A percentile compares a stretch with the other conserved stretches of the same genome.
These are phyloP conservation scores for Drosophila nigricruria DNA, from an alignment of 2,888 invertebrate species.

Conservation along the genomic window DNA sequence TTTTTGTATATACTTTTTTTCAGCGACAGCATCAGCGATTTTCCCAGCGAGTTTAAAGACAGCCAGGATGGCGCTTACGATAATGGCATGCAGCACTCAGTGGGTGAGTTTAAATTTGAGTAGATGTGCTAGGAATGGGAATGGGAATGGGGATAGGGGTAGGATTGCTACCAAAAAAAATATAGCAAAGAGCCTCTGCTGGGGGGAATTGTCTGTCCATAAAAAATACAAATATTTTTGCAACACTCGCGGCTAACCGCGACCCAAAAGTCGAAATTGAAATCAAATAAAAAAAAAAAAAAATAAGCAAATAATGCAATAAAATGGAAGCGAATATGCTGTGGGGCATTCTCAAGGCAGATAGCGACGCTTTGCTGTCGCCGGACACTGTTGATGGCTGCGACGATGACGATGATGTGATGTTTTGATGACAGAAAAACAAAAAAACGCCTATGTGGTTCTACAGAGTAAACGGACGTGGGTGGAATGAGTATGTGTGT, in stretches of 20 bases:
- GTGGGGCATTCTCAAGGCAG: conserved; percentile 28
- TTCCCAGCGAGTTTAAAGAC: conserved; percentile 88
- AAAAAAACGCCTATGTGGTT: conserved; percentile 33
- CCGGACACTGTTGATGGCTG: conserved; percentile 49
- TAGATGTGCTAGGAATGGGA: not conserved
- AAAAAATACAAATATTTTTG: conserved; percentile 57
- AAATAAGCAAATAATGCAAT: conserved; percentile 72
- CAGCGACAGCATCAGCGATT: conserved; percentile 90
- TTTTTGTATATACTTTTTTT: not conserved
- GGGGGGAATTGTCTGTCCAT: conserved; percentile 25
- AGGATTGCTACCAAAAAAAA: not conserved
- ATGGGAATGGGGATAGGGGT: not conserved
- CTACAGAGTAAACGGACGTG: not conserved
- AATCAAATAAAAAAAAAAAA: conserved; percentile 63
- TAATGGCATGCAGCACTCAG: conserved; percentile 88
- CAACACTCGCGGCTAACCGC: conserved; percentile 43
- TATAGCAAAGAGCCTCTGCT: not conserved
- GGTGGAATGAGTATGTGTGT: not conserved
- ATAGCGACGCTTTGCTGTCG: conserved; percentile 16
- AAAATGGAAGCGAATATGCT: conserved; percentile 53
- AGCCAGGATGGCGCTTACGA: conserved; percentile 87
- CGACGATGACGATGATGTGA: conserved; percentile 54
- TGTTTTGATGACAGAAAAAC: conserved; percentile 54
- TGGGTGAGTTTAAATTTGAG: conserved; percentile 86
- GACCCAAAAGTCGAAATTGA: conserved; percentile 56